Base-by-base conservation (phyloP, 2,113 vertebrate genomes). In the Dromas ardeola region DNA sequence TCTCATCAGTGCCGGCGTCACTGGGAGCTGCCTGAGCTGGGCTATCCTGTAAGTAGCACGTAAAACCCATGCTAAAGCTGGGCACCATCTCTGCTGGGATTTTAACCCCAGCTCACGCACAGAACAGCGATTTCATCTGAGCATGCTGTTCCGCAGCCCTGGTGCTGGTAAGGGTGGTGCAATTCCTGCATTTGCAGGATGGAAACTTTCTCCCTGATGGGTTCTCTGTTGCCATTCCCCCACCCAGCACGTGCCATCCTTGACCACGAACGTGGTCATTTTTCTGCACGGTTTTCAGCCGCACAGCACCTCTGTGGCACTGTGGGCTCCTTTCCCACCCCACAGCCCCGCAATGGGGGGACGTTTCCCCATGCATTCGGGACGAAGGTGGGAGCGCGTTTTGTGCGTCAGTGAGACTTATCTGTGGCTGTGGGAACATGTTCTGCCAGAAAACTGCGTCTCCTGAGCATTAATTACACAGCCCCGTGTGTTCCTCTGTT, bases 291-390 rank as follows among this genome's bases (percentile, higher is more conserved):
- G 0, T 49, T 83, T 52, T 40, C 83, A 87, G 71, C 38, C 53
- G 15, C 9, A 3, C 49, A 78, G 74, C 80, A 49, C 49, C 3
- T 1, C 70, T 43, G 69, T 4, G 2, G 72, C 80, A 42, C 63
- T 0, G 1, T 8, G 26, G 23, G 32, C 80, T 69, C 43, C 90
- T 84, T 50, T 79, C 61, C 74, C 59, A 12, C 2, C 1, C 49
- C 1, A 1, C 71, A 52, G 55, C 45, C 72, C 53, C 0, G 0
- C 6, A 2, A 4, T 0, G 13, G 76, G 62, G 70, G 42, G 79
- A 88, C 1, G 0, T 65, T 87, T 67, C 79, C 49, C 26, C 1
- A 0, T 38, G 32, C 1, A 0, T n/a, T 72, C 52, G 30, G 65
- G 84, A 45, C 67, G 52, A 30, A 0, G 2, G 47, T 42, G 66